Base-by-base conservation (phyloP, 2,113 vertebrate genomes). In the Alosa alosa region DNA sequence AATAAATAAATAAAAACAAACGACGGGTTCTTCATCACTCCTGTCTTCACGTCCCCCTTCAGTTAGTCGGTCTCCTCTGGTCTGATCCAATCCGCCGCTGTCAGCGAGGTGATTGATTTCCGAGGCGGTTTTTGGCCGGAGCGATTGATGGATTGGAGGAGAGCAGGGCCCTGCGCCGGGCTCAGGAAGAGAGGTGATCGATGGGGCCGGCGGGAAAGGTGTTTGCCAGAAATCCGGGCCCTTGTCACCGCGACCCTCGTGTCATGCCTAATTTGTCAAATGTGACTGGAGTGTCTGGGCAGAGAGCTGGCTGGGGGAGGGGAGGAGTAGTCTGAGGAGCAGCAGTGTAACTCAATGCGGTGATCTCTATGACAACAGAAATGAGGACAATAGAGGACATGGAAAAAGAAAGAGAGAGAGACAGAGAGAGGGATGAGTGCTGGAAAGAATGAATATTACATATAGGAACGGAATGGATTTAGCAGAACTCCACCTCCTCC, bases 401-500 rank as follows among this genome's bases (percentile, higher is more conserved):
- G 64, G 64, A 36, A 11, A 72, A 2, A 13, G 25, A 36, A 25
- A 31, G 25, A 31, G 8, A 72, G 64, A 72, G 31, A 72, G 64
- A 72, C 8, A 72, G 64, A 36, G 64, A 72, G 60, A 64, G 8
- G n/a, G 6, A 64, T 4, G 22, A 64, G 20, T 64, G 25, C 31
- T 72, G 25, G 64, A 72, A 31, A 72, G 64, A 72, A 72, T 72
- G 64, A 72, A 72, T 72, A 72, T 72, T 72, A 72, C 64, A 72
- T 72, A 72, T 31, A 72, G 25, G 25, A 7, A 25, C 6, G 22
- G 22, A 25, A 31, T 31, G 25, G 25, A 36, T 72, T 72, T 72
- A 72, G 52, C 13, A 55, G 52, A 17, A 55, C 52, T 8, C 64
- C 25, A 31, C 9, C 64, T 72, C 15, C 64, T 11, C 13, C 10